Percentiles rank a stretch among this genome's conserved stretches.
These are phyloP conservation scores for Onychomys arenicola DNA, from an alignment of 2,797 vertebrate genomes.

Conservation along the genomic window DNA sequence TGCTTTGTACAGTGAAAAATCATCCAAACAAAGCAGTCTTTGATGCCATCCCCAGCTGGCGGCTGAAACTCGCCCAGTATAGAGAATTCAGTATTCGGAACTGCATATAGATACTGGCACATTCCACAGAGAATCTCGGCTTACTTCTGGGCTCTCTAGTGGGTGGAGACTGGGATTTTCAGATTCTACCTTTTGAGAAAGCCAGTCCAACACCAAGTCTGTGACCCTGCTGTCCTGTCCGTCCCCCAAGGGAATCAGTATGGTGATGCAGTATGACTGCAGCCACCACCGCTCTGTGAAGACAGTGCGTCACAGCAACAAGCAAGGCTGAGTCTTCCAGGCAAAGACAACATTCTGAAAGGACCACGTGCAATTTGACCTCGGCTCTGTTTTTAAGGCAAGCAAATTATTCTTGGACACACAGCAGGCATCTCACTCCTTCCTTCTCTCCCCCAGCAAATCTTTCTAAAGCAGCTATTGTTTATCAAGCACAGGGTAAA, in stretches of 20 bases:
- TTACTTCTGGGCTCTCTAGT: conserved; percentile 16
- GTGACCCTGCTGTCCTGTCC: no score
- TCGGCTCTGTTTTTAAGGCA: neutral
- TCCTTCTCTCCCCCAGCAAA: neutral
- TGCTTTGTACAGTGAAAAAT: conserved; percentile 33
- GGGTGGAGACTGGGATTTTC: neutral
- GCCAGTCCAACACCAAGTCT: neutral
- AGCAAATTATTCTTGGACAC: neutral
- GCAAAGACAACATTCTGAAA: neutral
- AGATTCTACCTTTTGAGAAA: neutral
- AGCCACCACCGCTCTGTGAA: neutral
- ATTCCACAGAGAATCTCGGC: conserved; percentile 1
- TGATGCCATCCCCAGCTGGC: neutral
- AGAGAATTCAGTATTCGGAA: neutral
- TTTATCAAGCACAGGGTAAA: neutral
- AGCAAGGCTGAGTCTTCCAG: neutral
- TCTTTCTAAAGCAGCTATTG: conserved; percentile 17
- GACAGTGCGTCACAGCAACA: neutral
- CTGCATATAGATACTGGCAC: neutral
- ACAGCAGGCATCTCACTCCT: neutral
- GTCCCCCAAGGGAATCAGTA: neutral
- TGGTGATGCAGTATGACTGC: neutral
- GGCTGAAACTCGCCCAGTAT: neutral
- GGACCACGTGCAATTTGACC: neutral
- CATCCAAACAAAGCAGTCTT: neutral